Conservation (phyloP, 2,888 invertebrate genomes). For the Parelbella ahira region DNA sequence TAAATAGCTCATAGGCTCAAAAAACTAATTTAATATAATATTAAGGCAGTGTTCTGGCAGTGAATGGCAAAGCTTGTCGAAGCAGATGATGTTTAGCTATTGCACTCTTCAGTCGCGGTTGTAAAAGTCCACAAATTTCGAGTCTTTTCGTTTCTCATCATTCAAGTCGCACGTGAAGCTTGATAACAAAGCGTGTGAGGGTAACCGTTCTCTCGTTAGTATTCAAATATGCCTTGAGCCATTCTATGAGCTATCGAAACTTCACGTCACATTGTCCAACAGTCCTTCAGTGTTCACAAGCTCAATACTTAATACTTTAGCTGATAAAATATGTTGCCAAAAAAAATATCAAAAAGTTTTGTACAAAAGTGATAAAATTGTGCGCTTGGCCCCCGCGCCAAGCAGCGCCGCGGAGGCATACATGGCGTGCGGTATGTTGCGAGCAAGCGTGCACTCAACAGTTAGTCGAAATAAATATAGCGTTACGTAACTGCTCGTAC, state of each 20-base stretch:
- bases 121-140: conserved; percentile 19
- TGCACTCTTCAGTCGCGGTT: conserved; percentile 49
- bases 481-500: conserved; percentile 66
- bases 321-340: conserved; percentile 22
- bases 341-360: conserved; percentile 22
- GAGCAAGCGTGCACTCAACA: conserved; percentile 75
- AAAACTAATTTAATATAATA: conserved; percentile 46
- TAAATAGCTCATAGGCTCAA: conserved; percentile 23
- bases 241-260: conserved; percentile 39
- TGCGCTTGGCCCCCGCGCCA: conserved; percentile 22
- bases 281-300: conserved; percentile 11
- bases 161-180: conserved; percentile 16
- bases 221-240: conserved; percentile 3
- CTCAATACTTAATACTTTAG: conserved; percentile 14
- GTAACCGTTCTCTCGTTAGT: conserved; percentile 4
- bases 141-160: conserved; percentile 14
- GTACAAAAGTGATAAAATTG: conserved; percentile 21
- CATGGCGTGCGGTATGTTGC: conserved; percentile 63
- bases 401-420: conserved; percentile 38
- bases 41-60: conserved; percentile 56
- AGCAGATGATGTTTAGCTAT: conserved; percentile 52
- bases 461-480: conserved; percentile 58
- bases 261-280: conserved; percentile 31
- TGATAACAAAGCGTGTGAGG: conserved; percentile 23
- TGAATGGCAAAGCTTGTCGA: conserved; percentile 45